Evolutionary conservation across 2,888 invertebrate species (phyloP).

Genomic region (Sesamia inferens): DNA sequence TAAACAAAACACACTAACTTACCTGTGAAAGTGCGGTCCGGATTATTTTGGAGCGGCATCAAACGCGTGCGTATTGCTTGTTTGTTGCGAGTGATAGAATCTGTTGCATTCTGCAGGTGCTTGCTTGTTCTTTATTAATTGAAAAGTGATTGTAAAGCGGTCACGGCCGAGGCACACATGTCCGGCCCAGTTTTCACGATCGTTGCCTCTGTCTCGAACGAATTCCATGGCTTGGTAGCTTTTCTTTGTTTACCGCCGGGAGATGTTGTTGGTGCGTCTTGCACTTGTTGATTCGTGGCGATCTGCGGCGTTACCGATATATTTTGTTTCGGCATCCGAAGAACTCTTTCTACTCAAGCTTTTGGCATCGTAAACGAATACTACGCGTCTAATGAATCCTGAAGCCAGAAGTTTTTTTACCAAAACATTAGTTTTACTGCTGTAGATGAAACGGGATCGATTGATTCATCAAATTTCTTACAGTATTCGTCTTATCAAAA

Average conservation of each 20-base stretch:
- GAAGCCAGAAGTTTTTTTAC: conserved; percentile 46
- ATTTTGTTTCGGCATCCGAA: conserved; percentile 55
- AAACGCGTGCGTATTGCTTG: conserved; percentile 77
- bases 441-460: conserved; percentile 34
- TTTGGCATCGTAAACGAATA: conserved; percentile 62
- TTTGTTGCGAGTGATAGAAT: conserved; percentile 76
- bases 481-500: conserved; percentile 11
- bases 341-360: conserved; percentile 55
- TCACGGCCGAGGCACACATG: conserved; percentile 89
- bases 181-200: conserved; percentile 89
- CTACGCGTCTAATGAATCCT: conserved; percentile 45
- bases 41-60: conserved; percentile 76
- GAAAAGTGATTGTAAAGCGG: conserved; percentile 90
- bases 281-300: conserved; percentile 79
- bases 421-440: conserved; percentile 46
- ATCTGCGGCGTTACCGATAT: conserved; percentile 48
- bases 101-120: conserved; percentile 88
- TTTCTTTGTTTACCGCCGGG: conserved; percentile 85
- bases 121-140: conserved; percentile 87
- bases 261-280: conserved; percentile 70
- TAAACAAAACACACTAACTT: conserved; percentile 80
- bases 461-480: conserved; percentile 20
- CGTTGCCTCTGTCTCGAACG: conserved; percentile 79
- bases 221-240: conserved; percentile 78
- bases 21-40: conserved; percentile 80